phyloP scores from a whole-genome alignment of 1,140 invertebrate genomes.

The Thereuonema tuberculata region DNA sequence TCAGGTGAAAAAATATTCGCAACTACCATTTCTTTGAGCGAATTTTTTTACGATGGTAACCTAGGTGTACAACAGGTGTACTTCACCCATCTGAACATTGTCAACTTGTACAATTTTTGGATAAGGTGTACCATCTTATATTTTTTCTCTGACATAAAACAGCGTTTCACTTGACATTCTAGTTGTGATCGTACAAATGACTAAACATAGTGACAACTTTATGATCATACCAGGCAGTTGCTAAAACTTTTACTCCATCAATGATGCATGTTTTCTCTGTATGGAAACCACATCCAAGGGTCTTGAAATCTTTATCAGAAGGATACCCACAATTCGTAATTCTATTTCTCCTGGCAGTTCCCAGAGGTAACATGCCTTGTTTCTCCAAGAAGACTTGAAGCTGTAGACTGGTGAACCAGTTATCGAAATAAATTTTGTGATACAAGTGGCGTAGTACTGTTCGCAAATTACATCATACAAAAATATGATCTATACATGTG shows the following conservation, averaged over 20 bases:
- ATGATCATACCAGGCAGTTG: background rate
- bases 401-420: conserved; percentile 19
- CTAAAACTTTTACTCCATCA: background rate
- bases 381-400: conserved; percentile 16
- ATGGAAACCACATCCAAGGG: conserved; percentile 9
- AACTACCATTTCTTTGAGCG: conserved; percentile 21
- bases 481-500: conserved; percentile 15
- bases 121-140: background rate
- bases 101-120: conserved; percentile 18
- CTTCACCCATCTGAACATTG: conserved; percentile 23
- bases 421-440: conserved; percentile 20
- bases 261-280: background rate
- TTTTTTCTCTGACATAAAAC: background rate
- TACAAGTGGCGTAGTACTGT: conserved; percentile 14
- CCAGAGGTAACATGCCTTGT: conserved; percentile 25
- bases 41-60: conserved; percentile 16
- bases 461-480: conserved; percentile 13
- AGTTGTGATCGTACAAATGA: background rate
- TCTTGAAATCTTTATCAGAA: conserved; percentile 21
- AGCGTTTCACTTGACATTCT: background rate
- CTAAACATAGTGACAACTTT: background rate
- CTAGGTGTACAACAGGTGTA: conserved; percentile 20
- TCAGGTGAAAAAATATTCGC: conserved; percentile 17
- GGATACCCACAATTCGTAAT: conserved; percentile 24
- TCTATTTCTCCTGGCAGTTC: conserved; percentile 29